Evolutionary conservation across 2,888 invertebrate genomes (phyloP), one percentile per base, ranked within the genome.

Genomic region (Caenorhabditis japonica): DNA sequence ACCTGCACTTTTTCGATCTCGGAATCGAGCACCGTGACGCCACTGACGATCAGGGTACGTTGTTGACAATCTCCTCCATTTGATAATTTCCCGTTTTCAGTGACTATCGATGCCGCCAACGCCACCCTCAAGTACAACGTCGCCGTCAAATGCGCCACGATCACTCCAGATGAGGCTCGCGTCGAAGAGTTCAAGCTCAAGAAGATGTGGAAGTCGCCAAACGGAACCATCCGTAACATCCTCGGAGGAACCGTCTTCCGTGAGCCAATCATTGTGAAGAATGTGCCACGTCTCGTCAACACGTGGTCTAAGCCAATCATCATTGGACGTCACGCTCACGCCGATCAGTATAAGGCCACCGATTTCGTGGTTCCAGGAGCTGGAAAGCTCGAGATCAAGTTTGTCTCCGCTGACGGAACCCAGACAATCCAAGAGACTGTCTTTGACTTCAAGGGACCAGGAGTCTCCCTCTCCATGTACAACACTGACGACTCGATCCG

Each of bases 101-200:
- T 99, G 2, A 99, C 97, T 0, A 90, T 96, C 77, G 97, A 97
- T 82, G 95, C 96, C 89, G 97, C 97, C 7, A 92, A 96, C 88
- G 97, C 97, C 13, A 92, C 97, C 62, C 93, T 94, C 88, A 94
- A 94, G 88, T 97, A 95, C 90, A 96, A 95, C 89, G 97, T 99
- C 53, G 99, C 97, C 41, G 94, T 99, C 80, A 99, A 99, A 89
- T 99, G 99, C 90, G 97, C 97, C 23, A 91, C 97, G 2, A 99
- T 97, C 79, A 97, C 97, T 0, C 97, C 97, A 1, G 97, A 97
- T 89, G 97, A 97, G 89, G 93, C 94, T 36, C 91, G 97, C 88
- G 95, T 97, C 0, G 93, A 94, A 89, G 91, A 91, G 83, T 91
- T 91, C 83, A 89, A 89, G 55, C 84, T 91, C 75, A 91, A 91